phyloP scores from a whole-genome alignment of 2,113 vertebrate genomes.

The Pluvianellus socialis region DNA sequence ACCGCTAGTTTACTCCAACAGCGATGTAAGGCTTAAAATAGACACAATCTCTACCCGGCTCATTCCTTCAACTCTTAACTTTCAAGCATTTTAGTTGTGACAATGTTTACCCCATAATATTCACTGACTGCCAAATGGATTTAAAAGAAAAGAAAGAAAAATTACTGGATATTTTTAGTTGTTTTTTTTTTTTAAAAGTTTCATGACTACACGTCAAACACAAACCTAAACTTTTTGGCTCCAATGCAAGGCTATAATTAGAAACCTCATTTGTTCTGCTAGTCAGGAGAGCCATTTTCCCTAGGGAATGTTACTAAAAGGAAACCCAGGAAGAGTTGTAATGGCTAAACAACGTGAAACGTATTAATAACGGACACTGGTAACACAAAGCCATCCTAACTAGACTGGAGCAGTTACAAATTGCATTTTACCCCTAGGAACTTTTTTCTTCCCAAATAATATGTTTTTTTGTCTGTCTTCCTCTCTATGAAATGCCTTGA shows the following conservation, averaged over 20 bases:
- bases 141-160: neutral
- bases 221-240: constrained; percentile 55
- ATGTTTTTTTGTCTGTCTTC: neutral
- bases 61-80: constrained; percentile 23
- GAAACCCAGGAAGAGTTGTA: constrained; percentile 39
- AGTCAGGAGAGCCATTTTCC: constrained; percentile 26
- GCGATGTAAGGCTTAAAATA: neutral
- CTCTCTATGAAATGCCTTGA: neutral
- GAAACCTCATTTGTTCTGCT: constrained; percentile 28
- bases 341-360: constrained; percentile 20
- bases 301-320: constrained; percentile 42
- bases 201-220: constrained; percentile 59
- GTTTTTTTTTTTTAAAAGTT: constrained; percentile 15
- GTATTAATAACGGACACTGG: neutral
- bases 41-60: neutral
- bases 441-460: neutral
- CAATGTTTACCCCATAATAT: constrained; percentile 54
- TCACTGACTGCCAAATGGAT: constrained; percentile 46
- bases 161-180: constrained; percentile 67
- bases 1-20: neutral
- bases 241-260: constrained; percentile 45
- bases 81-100: neutral
- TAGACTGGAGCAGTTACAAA: neutral
- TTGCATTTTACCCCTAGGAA: neutral
- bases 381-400: neutral